A percentile compares a stretch with the other conserved stretches of the same genome.
phyloP scores from a whole-genome alignment of 2,888 invertebrate genomes.

The Zhengitettix transpicula region DNA sequence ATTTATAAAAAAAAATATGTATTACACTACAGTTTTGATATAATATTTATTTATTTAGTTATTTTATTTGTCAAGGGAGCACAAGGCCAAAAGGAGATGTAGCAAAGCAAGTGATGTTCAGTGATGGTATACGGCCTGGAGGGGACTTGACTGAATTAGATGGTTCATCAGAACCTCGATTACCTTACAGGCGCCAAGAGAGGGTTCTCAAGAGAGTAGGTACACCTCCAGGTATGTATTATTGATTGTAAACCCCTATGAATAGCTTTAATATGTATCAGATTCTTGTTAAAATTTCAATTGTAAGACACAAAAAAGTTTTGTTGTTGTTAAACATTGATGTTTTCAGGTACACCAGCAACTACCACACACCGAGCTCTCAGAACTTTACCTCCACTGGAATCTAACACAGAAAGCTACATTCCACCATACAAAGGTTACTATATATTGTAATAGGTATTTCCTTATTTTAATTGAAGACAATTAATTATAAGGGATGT shows the following conservation, averaged over 20 bases:
- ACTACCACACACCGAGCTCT: not conserved
- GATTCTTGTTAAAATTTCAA: not conserved
- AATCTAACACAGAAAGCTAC: not conserved
- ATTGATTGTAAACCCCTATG: not conserved
- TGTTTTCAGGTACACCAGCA: not conserved
- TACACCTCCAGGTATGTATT: not conserved
- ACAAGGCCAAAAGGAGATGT: constrained; percentile 23
- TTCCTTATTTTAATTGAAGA: too few relatives aligned
- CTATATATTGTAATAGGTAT: too few relatives aligned
- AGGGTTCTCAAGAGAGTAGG: not conserved
- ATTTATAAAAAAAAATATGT: too few relatives aligned
- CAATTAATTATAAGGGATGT: too few relatives aligned
- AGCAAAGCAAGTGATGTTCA: constrained; percentile 69
- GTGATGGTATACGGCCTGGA: constrained; percentile 75
- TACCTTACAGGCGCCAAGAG: constrained; percentile 1
- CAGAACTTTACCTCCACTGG: not conserved
- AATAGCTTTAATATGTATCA: not conserved
- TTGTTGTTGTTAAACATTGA: not conserved
- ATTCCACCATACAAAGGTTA: not conserved
- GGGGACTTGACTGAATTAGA: constrained; percentile 70
- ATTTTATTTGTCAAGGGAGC: constrained; percentile 11
- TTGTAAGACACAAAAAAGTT: not conserved
- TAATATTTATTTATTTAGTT: too few relatives aligned
- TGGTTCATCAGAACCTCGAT: constrained; percentile 22
- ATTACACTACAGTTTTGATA: too few relatives aligned